A percentile compares a stretch with the other conserved stretches of the same genome.
These are phyloP conservation scores for Tapera naevia DNA, from an alignment of 2,797 vertebrate genomes.

Conservation along the genomic window DNA sequence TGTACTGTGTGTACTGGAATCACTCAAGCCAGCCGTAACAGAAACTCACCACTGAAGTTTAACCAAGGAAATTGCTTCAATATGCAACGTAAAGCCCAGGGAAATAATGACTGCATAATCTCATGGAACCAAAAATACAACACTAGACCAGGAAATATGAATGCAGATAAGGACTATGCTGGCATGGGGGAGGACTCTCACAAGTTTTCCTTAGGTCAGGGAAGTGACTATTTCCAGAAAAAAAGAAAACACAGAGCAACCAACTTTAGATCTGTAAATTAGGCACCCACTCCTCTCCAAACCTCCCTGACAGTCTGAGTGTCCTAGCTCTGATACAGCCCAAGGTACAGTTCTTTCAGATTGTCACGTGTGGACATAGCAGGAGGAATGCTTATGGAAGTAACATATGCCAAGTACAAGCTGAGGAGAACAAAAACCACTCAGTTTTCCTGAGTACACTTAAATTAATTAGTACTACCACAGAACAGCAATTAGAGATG, in stretches of 20 bases:
- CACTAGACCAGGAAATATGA: not conserved
- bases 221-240: not conserved
- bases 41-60: not conserved
- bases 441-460: not conserved
- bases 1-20: not conserved
- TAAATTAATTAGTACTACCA: not conserved
- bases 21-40: conserved; percentile 11
- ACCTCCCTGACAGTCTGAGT: not conserved
- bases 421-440: not conserved
- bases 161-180: not conserved
- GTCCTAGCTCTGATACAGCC: not conserved
- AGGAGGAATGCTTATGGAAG: not conserved
- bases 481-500: not conserved
- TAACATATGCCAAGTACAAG: not conserved
- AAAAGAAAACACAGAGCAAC: not conserved
- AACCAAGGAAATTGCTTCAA: conserved; percentile 6
- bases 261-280: not conserved
- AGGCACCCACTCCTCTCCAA: not conserved
- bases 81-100: not conserved
- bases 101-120: not conserved
- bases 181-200: not conserved
- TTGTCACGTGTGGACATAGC: not conserved
- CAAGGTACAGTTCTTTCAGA: not conserved
- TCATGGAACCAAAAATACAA: not conserved
- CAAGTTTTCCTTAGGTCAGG: not conserved